Percentiles rank a stretch among this genome's conserved stretches.
Conservation (phyloP, 2,888 invertebrate genomes). For the Octodonta nipae region DNA sequence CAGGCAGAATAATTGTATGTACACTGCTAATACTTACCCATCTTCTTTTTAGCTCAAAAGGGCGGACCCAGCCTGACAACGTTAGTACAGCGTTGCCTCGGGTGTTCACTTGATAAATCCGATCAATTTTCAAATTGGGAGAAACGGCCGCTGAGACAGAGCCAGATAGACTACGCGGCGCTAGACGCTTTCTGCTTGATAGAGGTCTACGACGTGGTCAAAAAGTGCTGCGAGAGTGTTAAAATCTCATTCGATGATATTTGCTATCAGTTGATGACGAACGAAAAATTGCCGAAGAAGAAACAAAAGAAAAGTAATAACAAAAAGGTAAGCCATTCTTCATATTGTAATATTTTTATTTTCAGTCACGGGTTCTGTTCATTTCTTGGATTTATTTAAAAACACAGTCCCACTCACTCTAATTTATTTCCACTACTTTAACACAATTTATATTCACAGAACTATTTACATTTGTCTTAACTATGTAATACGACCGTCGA, state of each 20-base stretch:
- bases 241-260: constrained; percentile 50
- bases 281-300: constrained; percentile 36
- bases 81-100: constrained; percentile 62
- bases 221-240: constrained; percentile 36
- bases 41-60: constrained; percentile 31
- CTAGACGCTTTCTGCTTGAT: constrained; percentile 78
- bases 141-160: constrained; percentile 60
- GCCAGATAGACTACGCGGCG: constrained; percentile 74
- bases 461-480: no score
- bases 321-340: constrained; percentile 23
- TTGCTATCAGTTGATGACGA: constrained; percentile 45
- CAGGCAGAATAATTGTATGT: no score
- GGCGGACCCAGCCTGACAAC: constrained; percentile 57
- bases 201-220: constrained; percentile 53
- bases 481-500: no score
- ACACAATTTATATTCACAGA: no score
- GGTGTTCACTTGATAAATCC: constrained; percentile 65
- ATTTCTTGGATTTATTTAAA: no score
- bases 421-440: no score
- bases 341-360: no score
- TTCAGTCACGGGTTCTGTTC: no score
- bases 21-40: no score
- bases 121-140: constrained; percentile 90
- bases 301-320: constrained; percentile 30
- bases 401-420: no score